Evolutionary conservation across 1,140 invertebrate species (phyloP).

Genomic region (Telenomus remus): DNA sequence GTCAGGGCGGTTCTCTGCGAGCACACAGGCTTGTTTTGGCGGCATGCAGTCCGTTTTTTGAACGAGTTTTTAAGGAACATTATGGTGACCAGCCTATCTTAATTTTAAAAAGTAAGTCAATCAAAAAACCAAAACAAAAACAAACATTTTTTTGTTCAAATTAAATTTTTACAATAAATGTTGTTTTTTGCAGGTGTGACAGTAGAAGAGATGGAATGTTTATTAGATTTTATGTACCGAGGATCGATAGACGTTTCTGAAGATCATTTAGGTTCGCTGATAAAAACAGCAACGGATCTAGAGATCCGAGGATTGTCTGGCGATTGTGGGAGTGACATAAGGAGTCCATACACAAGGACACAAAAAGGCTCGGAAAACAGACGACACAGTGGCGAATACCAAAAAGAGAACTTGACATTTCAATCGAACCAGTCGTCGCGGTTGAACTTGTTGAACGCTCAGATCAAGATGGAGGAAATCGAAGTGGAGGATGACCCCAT

Average conservation of each 20-base stretch:
- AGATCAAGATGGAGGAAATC: constrained; percentile 71
- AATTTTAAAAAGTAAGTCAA: constrained; percentile 78
- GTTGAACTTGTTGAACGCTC: constrained; percentile 57
- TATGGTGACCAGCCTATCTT: constrained; percentile 84
- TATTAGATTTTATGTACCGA: constrained; percentile 84
- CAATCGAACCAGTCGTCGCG: constrained; percentile 58
- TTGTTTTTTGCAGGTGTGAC: constrained; percentile 70
- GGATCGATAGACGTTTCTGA: constrained; percentile 83
- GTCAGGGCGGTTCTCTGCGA: constrained; percentile 79
- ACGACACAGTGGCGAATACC: constrained; percentile 63
- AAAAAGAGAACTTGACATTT: constrained; percentile 60
- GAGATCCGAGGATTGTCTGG: constrained; percentile 78
- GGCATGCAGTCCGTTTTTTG: constrained; percentile 85
- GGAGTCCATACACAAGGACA: constrained; percentile 59
- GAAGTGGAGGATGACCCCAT: constrained; percentile 72
- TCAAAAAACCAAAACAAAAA: neutral
- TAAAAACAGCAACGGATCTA: constrained; percentile 81
- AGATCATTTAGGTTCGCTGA: constrained; percentile 79
- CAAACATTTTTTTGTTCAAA: neutral
- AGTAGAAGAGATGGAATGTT: constrained; percentile 81
- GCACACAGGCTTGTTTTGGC: constrained; percentile 84
- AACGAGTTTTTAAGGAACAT: constrained; percentile 80
- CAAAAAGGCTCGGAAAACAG: constrained; percentile 61
- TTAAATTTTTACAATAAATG: neutral
- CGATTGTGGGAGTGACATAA: constrained; percentile 62